These are phyloP conservation scores for Sicus ferrugineus DNA, from an alignment of 2,888 invertebrate genomes.

Conservation along the genomic window DNA sequence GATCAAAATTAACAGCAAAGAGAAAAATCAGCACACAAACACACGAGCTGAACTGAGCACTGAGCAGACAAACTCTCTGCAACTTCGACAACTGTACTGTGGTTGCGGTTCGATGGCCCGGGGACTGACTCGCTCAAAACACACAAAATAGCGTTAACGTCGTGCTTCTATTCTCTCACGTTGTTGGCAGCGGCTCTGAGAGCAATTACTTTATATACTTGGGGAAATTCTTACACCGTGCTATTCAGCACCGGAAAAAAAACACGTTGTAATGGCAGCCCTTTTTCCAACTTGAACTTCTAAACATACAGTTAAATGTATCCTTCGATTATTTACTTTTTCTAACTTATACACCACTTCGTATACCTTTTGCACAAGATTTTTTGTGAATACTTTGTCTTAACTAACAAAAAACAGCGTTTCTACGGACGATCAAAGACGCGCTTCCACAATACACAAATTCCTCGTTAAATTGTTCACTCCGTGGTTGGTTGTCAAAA, in stretches of 20 bases:
- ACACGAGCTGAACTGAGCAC: background rate
- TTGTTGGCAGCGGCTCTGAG: background rate
- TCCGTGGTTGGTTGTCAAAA: slow-evolving; percentile 33
- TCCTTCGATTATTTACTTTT: no score
- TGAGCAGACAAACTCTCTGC: slow-evolving; percentile 30
- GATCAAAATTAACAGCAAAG: slow-evolving; percentile 22
- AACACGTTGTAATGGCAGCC: no score
- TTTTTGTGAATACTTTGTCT: no score
- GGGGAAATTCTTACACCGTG: background rate
- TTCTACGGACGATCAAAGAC: background rate
- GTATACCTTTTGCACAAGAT: no score
- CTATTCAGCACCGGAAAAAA: no score
- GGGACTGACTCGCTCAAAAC: background rate
- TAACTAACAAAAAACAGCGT: no score
- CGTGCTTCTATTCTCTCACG: background rate
- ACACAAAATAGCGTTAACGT: background rate
- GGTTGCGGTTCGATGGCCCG: slow-evolving; percentile 18
- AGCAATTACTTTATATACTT: background rate
- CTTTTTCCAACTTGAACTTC: no score
- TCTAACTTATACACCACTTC: no score
- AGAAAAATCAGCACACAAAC: slow-evolving; percentile 34
- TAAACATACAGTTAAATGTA: no score
- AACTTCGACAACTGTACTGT: slow-evolving; percentile 42
- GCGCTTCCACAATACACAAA: background rate
- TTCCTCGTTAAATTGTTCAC: slow-evolving; percentile 29